Evolutionary conservation across 1,140 invertebrate species (phyloP).

Genomic region (Dendrolimus punctatus): DNA sequence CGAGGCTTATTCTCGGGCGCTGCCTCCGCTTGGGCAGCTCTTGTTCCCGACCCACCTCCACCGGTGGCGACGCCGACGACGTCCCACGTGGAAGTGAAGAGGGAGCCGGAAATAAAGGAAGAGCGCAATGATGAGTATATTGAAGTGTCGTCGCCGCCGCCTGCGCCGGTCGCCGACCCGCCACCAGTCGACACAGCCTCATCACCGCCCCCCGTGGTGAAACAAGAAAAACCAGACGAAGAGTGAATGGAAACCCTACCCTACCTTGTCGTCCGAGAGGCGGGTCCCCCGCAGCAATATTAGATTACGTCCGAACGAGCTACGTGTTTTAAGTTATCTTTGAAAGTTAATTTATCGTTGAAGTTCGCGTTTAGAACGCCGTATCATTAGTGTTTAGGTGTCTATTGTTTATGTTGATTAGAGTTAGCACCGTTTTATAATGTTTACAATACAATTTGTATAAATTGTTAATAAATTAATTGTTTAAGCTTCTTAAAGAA

Average conservation of each 20-base stretch:
- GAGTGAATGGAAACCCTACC: conserved; percentile 28
- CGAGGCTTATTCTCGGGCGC: conserved; percentile 60
- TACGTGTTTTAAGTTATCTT: conserved; percentile 44
- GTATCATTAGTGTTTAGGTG: conserved; percentile 28
- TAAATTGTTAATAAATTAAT: conserved; percentile 66
- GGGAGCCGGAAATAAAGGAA: conserved; percentile 34
- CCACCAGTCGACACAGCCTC: conserved; percentile 17
- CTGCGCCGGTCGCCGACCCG: conserved; percentile 17
- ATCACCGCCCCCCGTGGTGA: conserved; percentile 31
- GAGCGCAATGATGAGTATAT: conserved; percentile 60
- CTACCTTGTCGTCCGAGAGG: conserved; percentile 56
- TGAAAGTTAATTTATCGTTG: conserved; percentile 50
- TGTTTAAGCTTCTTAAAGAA: conserved; percentile 45
- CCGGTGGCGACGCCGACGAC: conserved; percentile 16
- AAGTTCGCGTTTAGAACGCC: conserved; percentile 65
- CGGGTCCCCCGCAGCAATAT: conserved; percentile 63
- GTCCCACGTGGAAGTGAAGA: not conserved
- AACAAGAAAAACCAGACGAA: conserved; percentile 57
- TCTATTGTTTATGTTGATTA: conserved; percentile 50
- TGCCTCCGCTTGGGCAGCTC: conserved; percentile 51
- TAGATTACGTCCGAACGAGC: conserved; percentile 63
- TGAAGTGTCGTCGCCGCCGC: conserved; percentile 54
- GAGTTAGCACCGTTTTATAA: conserved; percentile 58
- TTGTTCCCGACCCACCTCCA: conserved; percentile 34
- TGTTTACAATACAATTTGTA: conserved; percentile 63